phyloP scores from a whole-genome alignment of 2,888 invertebrate species.

The Diplolepis rosae region DNA sequence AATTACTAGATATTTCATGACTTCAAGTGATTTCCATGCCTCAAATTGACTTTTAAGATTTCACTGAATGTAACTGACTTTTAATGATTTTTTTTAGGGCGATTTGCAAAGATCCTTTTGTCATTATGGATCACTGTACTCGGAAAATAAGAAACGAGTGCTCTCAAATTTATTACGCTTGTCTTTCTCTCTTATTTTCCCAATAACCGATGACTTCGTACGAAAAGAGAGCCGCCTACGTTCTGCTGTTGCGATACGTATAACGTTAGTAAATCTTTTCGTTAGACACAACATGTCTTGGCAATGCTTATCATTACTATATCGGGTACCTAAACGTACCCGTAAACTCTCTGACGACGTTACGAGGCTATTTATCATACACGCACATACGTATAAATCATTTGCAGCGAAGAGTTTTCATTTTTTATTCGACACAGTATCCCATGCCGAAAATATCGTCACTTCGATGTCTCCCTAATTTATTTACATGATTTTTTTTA shows the following conservation, averaged over 20 bases:
- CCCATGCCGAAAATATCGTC: not conserved
- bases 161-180: not conserved
- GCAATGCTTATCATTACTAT: conserved; percentile 33
- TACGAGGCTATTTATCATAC: conserved; percentile 31
- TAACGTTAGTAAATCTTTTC: conserved; percentile 36
- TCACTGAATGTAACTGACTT: too few relatives aligned
- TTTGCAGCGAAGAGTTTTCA: conserved; percentile 15
- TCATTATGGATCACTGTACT: conserved; percentile 5
- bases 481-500: conserved; percentile 5
- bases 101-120: not conserved
- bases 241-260: conserved; percentile 32
- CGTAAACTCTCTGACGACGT: conserved; percentile 12
- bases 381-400: conserved; percentile 31
- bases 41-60: too few relatives aligned
- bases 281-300: conserved; percentile 41
- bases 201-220: not conserved
- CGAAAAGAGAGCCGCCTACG: conserved; percentile 28
- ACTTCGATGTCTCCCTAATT: not conserved
- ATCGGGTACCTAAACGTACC: conserved; percentile 13
- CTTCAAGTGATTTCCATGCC: too few relatives aligned
- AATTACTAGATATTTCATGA: too few relatives aligned
- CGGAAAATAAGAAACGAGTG: not conserved
- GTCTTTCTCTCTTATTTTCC: not conserved
- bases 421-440: not conserved
- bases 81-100: too few relatives aligned